Evolutionary conservation across 1,140 invertebrate species (phyloP).

Genomic region (Campoletis sonorensis): DNA sequence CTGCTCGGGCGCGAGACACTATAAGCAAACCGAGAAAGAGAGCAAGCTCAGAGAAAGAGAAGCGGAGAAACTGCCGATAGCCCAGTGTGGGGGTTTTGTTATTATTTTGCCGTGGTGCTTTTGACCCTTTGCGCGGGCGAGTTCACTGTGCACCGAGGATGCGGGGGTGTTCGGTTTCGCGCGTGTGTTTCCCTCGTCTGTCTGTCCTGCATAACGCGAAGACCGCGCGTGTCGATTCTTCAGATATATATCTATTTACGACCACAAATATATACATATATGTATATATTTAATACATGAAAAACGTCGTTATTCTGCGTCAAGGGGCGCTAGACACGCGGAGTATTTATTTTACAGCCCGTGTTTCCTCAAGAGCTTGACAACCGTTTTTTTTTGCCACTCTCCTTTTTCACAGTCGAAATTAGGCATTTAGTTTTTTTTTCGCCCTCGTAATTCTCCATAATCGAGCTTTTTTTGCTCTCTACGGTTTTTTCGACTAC

Average conservation of each 20-base stretch:
- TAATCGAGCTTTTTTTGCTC: no score
- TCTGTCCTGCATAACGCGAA: not conserved
- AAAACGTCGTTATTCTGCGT: not conserved
- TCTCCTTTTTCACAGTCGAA: no score
- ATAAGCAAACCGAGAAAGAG: not conserved
- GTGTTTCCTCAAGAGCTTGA: not conserved
- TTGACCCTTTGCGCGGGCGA: constrained; percentile 71
- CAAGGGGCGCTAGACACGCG: constrained; percentile 29
- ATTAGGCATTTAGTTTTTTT: no score
- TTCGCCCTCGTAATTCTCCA: no score
- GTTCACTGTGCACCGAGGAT: constrained; percentile 65
- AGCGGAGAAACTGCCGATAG: constrained; percentile 1
- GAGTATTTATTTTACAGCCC: not conserved
- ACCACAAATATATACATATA: no score
- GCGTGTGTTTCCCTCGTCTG: constrained; percentile 43
- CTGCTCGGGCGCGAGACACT: not conserved
- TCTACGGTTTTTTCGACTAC: no score
- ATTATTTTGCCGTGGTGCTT: constrained; percentile 73
- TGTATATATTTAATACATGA: no score
- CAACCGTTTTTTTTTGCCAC: not conserved
- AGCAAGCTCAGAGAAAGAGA: not conserved
- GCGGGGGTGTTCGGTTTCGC: constrained; percentile 55
- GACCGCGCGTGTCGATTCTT: no score
- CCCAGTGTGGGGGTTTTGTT: constrained; percentile 57
- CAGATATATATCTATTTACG: no score